phyloP scores from a whole-genome alignment of 1,140 invertebrate species.

The Marisa cornuarietis region DNA sequence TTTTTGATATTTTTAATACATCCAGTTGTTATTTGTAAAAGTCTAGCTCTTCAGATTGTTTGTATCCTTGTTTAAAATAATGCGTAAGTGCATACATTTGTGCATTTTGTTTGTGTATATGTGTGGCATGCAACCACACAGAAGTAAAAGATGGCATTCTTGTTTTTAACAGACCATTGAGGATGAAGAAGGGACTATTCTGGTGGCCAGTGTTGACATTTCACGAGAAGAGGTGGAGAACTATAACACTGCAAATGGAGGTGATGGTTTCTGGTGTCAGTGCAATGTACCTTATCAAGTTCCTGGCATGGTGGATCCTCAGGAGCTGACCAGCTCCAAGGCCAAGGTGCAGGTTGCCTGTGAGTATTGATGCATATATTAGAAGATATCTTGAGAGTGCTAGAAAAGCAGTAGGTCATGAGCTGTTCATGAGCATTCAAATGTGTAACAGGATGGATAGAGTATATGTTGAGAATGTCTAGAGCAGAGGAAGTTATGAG shows the following conservation, averaged over 20 bases:
- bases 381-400: background rate
- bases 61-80: too few relatives aligned
- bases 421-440: too few relatives aligned
- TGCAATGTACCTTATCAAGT: conserved; percentile 8
- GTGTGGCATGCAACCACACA: too few relatives aligned
- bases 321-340: conserved; percentile 9
- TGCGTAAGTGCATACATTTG: too few relatives aligned
- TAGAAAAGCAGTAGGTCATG: too few relatives aligned
- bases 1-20: too few relatives aligned
- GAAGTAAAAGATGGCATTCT: too few relatives aligned
- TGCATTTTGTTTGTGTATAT: too few relatives aligned
- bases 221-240: conserved; percentile 19
- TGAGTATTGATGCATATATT: background rate
- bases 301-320: background rate
- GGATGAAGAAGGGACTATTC: background rate
- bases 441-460: too few relatives aligned
- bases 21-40: too few relatives aligned
- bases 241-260: background rate
- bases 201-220: conserved; percentile 14
- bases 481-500: background rate
- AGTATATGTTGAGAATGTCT: background rate
- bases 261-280: conserved; percentile 11
- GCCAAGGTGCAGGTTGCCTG: conserved; percentile 19
- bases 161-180: too few relatives aligned
- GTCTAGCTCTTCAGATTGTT: too few relatives aligned